Base-by-base conservation (phyloP, 2,888 invertebrate genomes). In the Leucozona laternaria region DNA sequence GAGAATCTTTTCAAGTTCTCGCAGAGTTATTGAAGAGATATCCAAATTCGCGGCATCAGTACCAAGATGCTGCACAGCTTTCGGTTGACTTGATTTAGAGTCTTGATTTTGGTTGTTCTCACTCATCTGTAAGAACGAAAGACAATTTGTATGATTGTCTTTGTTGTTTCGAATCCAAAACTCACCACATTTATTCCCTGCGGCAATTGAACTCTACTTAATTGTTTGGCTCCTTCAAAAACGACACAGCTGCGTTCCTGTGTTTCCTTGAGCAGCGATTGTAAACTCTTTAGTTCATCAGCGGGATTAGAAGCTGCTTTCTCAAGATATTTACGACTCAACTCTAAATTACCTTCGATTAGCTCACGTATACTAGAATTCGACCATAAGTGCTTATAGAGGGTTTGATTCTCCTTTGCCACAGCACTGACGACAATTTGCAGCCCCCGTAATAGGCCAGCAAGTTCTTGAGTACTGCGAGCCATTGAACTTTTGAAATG, bases 201-300 rank as follows among this genome's bases (percentile, higher is more conserved):
- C 13, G 88, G 78, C 10, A 90, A 20, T 77, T 91, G 90, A 0
- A 89, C 75, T 55, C 75, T 88, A 22, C 94, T 89, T 89, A 95
- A 96, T 88, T 95, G 94, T 88, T 93, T 93, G 57, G 97, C 91
- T 34, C 97, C 97, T 89, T 95, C 94, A 53, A 95, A 93, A 22
- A 97, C 96, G 58, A 96, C 95, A 88, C 94, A 93, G 6, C 95
- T 93, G 89, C 96, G 93, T 89, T 96, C 95, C 3, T 94, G 89
- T 5, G 93, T 92, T 89, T 96, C 95, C 86, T 92, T 93, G 1
- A 95, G 88, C 25, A 94, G 93, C 60, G 92, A 90, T 68, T 91
- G 90, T 15, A 94, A 48, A 83, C 92, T 91, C 84, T 91, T 91
- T 88, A 94, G 70, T 75, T 92, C 91, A 73, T 90, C 89, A 0